Evolutionary conservation across 2,888 invertebrate genomes (phyloP), one percentile per base, ranked within the genome.

Genomic region (Embidobia sp.): DNA sequence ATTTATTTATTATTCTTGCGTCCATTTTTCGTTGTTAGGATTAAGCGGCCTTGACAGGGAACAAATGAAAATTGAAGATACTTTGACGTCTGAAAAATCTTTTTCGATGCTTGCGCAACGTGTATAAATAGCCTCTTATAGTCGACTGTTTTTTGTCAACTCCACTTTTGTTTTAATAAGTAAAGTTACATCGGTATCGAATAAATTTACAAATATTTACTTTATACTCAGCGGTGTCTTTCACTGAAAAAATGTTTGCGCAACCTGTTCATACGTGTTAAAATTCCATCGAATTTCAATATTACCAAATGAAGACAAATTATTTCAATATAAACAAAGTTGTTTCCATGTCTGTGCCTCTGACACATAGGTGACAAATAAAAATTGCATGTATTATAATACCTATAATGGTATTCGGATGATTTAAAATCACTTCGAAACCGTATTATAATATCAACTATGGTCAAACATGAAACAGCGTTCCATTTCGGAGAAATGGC

Each of bases 261-360:
- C 11, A n/a, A 46, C 27, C n/a, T n/a, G n/a, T n/a, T n/a, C n/a
- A n/a, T n/a, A n/a, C n/a, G n/a, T n/a, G n/a, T n/a, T n/a, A 26
- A 5, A 26, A 40, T 40, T 40, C 40, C 16, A 40, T 40, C 40
- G n/a, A 40, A 40, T 40, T 40, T 18, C 40, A 10, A 18, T 40
- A 19, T 18, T 18, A 18, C 40, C 22, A 22, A n/a, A n/a, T n/a
- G n/a, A n/a, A n/a, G 27, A 18, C 7, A 18, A 40, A 40, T 40
- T 40, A 8, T 40, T 40, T 40, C 18, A 40, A 16, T 40, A 18
- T n/a, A n/a, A n/a, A n/a, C n/a, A n/a, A n/a, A n/a, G n/a, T n/a
- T n/a, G n/a, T n/a, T n/a, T n/a, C n/a, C n/a, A n/a, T n/a, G n/a
- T n/a, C n/a, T n/a, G n/a, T n/a, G n/a, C n/a, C n/a, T n/a, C n/a